Evolutionary conservation across 2,888 invertebrate genomes (phyloP), one percentile per base, ranked within the genome.

Genomic region (Dermolepida albohirtum): DNA sequence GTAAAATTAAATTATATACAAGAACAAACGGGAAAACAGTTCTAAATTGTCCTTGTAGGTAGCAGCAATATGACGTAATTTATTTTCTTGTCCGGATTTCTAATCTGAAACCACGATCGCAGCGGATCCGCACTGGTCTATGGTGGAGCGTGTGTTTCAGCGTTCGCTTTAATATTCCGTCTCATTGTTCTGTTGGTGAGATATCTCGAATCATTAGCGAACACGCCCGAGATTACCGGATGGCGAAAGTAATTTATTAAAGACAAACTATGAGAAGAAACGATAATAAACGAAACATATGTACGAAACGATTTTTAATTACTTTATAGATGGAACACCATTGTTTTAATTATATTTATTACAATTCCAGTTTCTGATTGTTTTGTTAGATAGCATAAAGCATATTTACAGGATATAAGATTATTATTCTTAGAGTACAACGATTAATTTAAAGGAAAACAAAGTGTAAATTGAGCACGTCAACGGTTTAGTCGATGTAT

Each of bases 81-180:
- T 54, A 54, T 54, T 40, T 54, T 54, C 40, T 16, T 40, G 54
- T 16, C 11, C 54, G 54, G 40, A 54, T 54, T 54, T 16, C 54
- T 16, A 54, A 54, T 54, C 54, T 54, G 40, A 54, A 40, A 40
- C 54, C 40, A 40, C 54, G 16, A 54, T 54, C 54, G 39, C 14
- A 34, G 8, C 16, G 40, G 54, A 54, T 54, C 17, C 17, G 40
- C 17, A 34, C 16, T 5, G 40, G 34, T 8, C 34, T 34, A 34
- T 10, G 34, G 34, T 8, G 6, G 34, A 34, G 34, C 34, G 34
- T 34, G 34, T 34, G 34, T 34, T 34, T 34, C 34, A 34, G 34
- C 34, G 40, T 54, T 54, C 54, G 16, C 40, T 54, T 54, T 17
- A 40, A 54, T 40, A 54, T 40, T 40, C 17, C n/a, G 39, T 54